Percentiles rank a stretch among this genome's conserved stretches.
phyloP scores from a whole-genome alignment of 2,113 vertebrate species.

The Thermophis baileyi region DNA sequence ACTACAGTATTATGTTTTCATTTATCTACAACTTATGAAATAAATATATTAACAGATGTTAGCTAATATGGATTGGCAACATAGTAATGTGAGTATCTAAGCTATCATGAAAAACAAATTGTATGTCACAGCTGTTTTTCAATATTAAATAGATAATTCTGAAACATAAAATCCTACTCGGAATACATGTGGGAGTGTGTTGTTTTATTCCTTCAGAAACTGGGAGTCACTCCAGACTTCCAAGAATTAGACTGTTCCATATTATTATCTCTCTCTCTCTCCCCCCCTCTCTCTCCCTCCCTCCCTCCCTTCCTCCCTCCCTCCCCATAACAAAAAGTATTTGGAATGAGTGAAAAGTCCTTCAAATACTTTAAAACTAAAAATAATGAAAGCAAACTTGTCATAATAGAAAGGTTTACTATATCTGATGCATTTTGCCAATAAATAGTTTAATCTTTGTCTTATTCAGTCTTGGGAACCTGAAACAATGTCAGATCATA shows the following conservation, averaged over 20 bases:
- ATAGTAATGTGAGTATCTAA: slow-evolving; percentile 8
- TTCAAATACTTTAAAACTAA: not conserved
- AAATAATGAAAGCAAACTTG: not conserved
- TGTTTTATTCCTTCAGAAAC: not conserved
- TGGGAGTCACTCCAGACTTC: not conserved
- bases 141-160: slow-evolving; percentile 34
- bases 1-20: not conserved
- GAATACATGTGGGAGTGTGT: not conserved
- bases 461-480: not conserved
- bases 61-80: slow-evolving; percentile 45
- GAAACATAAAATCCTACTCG: slow-evolving; percentile 24
- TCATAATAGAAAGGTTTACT: not conserved
- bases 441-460: not conserved
- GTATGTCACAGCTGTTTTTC: slow-evolving; percentile 12
- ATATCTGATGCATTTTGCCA: not conserved
- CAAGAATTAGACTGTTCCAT: not conserved
- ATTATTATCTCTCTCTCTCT: not conserved
- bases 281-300: no score
- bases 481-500: not conserved
- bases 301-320: no score
- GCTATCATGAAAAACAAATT: slow-evolving; percentile 17
- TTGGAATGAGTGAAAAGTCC: fast-evolving
- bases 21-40: slow-evolving; percentile 9
- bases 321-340: not conserved
- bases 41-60: slow-evolving; percentile 43